Percentiles rank a stretch among this genome's conserved stretches.
Evolutionary conservation across 2,797 vertebrate genomes (phyloP).

Genomic region (Poecilia wingei): DNA sequence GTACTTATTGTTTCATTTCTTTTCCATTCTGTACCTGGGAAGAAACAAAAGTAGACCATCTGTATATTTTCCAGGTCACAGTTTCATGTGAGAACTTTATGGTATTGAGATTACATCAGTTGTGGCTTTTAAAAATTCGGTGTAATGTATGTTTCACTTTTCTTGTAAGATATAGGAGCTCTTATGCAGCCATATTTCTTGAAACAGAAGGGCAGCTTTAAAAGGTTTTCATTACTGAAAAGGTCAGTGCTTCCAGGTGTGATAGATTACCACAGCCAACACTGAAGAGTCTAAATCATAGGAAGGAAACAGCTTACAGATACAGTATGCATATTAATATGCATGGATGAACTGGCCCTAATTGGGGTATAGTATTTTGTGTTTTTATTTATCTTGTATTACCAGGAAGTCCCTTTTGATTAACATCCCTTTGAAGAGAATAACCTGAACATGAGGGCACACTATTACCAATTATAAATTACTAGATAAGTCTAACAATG

Average conservation of each 20-base stretch:
- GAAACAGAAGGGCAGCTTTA: constrained; percentile 72
- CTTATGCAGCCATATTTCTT: constrained; percentile 52
- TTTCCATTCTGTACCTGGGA: not conserved
- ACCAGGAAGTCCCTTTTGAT: not conserved
- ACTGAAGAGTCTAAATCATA: constrained; percentile 32
- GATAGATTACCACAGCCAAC: constrained; percentile 24
- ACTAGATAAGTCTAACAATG: not conserved
- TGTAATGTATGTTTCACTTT: constrained; percentile 16
- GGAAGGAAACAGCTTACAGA: constrained; percentile 1
- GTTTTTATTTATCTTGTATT: not conserved
- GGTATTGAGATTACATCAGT: constrained; percentile 4
- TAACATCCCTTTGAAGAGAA: not conserved
- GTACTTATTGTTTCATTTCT: constrained; percentile 13
- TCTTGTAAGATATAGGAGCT: constrained; percentile 47
- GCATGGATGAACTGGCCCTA: not conserved
- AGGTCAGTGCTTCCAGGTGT: constrained; percentile 74
- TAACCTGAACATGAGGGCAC: not conserved
- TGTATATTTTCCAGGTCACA: constrained; percentile 13
- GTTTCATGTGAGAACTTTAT: constrained; percentile 5
- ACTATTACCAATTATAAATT: not conserved
- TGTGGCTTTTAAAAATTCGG: constrained; percentile 9
- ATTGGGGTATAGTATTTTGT: not conserved
- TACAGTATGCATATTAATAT: not conserved
- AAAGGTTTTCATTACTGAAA: constrained; percentile 76
- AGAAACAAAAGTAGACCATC: constrained; percentile 1